phyloP scores from a whole-genome alignment of 2,797 vertebrate species.

The Pipistrellus kuhlii region DNA sequence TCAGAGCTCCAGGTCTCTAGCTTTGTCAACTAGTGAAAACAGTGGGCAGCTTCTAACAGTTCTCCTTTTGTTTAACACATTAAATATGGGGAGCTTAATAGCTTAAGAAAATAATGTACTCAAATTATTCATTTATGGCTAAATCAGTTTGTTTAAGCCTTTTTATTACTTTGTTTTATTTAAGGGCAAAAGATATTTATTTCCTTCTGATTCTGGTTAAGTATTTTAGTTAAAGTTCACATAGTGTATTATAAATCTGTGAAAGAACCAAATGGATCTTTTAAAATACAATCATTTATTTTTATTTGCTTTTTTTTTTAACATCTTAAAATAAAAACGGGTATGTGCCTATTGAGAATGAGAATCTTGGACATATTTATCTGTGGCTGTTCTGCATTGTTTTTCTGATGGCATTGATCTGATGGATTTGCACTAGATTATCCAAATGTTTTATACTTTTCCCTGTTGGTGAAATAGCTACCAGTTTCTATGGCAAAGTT shows the following conservation, averaged over 20 bases:
- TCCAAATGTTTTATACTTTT: background rate
- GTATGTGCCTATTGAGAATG: background rate
- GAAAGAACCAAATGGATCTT: constrained; percentile 7
- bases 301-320: background rate
- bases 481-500: constrained; percentile 9
- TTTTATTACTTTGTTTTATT: background rate
- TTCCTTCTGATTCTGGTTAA: background rate
- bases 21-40: too few species aligned
- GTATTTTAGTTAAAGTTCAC: background rate
- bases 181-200: background rate
- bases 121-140: background rate
- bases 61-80: background rate
- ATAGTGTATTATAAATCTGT: background rate
- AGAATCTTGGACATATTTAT: background rate
- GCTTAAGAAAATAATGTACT: background rate
- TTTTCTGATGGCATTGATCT: background rate
- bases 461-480: background rate
- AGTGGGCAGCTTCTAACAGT: too few species aligned
- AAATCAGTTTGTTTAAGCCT: background rate
- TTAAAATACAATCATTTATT: background rate
- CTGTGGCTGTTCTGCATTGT: background rate
- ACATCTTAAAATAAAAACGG: background rate
- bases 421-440: background rate
- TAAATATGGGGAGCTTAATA: background rate
- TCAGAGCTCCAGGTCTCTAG: too few species aligned